A percentile compares a stretch with the other conserved stretches of the same genome.
These are phyloP conservation scores for Armadillidium nasatum DNA, from an alignment of 1,140 invertebrate species.

Conservation along the genomic window DNA sequence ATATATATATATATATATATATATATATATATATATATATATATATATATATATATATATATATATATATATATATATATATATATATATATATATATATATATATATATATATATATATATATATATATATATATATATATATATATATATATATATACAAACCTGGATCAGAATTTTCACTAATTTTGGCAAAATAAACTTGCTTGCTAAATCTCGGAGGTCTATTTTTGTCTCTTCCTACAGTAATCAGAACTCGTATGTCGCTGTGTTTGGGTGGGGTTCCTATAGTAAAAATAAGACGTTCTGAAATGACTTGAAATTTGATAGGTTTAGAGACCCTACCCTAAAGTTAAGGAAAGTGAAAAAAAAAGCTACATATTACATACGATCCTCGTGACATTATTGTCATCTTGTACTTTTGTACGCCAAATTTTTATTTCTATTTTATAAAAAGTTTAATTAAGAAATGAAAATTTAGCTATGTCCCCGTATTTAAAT, in stretches of 20 bases:
- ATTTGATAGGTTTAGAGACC: no score
- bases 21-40: constrained; percentile 14
- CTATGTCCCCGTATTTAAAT: no score
- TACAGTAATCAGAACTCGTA: constrained; percentile 46
- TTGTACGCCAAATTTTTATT: no score
- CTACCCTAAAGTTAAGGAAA: no score
- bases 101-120: constrained; percentile 16
- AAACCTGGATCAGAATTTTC: constrained; percentile 41
- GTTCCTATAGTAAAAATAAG: constrained; percentile 24
- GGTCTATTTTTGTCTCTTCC: constrained; percentile 46
- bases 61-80: constrained; percentile 19
- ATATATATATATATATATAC: constrained; percentile 3
- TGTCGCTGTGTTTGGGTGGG: constrained; percentile 35
- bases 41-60: constrained; percentile 22
- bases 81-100: constrained; percentile 21
- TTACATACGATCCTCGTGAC: no score
- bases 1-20: background rate
- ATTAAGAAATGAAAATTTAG: no score
- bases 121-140: constrained; percentile 22
- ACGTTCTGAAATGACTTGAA: no score
- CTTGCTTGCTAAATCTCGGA: constrained; percentile 44
- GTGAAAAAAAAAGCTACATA: no score
- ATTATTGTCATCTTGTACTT: no score
- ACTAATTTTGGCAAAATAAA: constrained; percentile 35
- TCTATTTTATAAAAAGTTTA: no score